Conservation (phyloP, 2,797 vertebrate species). For the Picus viridis region DNA sequence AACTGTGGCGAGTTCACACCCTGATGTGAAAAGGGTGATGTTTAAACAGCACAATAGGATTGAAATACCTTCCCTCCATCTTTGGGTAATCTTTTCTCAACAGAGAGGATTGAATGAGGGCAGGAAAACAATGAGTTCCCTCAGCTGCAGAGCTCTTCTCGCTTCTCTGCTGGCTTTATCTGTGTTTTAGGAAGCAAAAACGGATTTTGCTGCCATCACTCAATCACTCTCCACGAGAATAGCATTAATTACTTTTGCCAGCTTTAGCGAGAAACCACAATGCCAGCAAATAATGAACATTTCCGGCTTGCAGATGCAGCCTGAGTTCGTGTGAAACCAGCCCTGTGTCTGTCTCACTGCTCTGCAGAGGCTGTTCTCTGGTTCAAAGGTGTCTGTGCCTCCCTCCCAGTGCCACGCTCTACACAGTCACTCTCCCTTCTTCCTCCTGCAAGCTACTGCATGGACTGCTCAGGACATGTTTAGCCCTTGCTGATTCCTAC, state of each 20-base stretch:
- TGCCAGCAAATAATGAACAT: background rate
- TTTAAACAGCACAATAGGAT: background rate
- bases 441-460: background rate
- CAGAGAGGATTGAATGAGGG: background rate
- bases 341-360: background rate
- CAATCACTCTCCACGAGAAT: background rate
- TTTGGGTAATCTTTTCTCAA: background rate
- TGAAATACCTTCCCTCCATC: background rate
- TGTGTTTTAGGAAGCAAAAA: background rate
- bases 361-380: background rate
- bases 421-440: background rate
- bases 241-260: background rate
- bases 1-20: background rate
- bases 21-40: background rate
- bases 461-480: background rate
- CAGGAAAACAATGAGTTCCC: background rate
- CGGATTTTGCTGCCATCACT: background rate
- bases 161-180: background rate
- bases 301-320: background rate
- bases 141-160: background rate
- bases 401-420: rapidly evolving
- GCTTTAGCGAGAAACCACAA: background rate
- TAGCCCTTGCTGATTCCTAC: background rate
- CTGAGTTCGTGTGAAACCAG: background rate
- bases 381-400: background rate